Evolutionary conservation across 2,888 invertebrate genomes (phyloP).

Genomic region (Drosophila percnosoma): DNA sequence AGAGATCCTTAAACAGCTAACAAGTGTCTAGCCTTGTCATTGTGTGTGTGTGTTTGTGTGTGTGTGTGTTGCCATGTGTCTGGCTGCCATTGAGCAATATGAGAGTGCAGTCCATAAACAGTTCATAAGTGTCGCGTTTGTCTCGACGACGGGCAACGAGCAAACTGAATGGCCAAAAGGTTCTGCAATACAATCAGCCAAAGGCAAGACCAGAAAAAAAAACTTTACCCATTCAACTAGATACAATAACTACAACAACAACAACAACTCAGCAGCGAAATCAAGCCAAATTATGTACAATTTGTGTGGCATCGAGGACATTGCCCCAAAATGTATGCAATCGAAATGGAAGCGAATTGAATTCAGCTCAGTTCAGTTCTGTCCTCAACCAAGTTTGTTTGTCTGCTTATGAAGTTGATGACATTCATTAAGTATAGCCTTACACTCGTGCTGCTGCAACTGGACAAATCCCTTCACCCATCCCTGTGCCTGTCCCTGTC

Average conservation of each 20-base stretch:
- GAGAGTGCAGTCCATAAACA: conserved; percentile 63
- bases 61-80: conserved; percentile 7
- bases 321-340: conserved; percentile 80
- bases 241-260: conserved; percentile 30
- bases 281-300: conserved; percentile 77
- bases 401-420: conserved; percentile 60
- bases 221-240: conserved; percentile 51
- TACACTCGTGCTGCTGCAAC: background rate
- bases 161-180: conserved; percentile 43
- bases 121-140: conserved; percentile 77
- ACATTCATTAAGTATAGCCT: conserved; percentile 67
- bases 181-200: conserved; percentile 36
- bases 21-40: conserved; percentile 7
- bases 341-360: conserved; percentile 57
- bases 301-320: conserved; percentile 69
- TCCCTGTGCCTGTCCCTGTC: no score
- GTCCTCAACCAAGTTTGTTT: conserved; percentile 13
- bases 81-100: conserved; percentile 25
- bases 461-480: conserved; percentile 22
- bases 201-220: conserved; percentile 20
- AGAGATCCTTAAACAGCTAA: conserved; percentile 12
- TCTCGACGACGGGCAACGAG: conserved; percentile 41
- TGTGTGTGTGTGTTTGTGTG: background rate
- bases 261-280: conserved; percentile 46
- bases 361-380: conserved; percentile 41